Percentiles rank a stretch among this genome's conserved stretches.
Conservation (phyloP, 2,113 vertebrate genomes). For the Todiramphus saurophagus region DNA sequence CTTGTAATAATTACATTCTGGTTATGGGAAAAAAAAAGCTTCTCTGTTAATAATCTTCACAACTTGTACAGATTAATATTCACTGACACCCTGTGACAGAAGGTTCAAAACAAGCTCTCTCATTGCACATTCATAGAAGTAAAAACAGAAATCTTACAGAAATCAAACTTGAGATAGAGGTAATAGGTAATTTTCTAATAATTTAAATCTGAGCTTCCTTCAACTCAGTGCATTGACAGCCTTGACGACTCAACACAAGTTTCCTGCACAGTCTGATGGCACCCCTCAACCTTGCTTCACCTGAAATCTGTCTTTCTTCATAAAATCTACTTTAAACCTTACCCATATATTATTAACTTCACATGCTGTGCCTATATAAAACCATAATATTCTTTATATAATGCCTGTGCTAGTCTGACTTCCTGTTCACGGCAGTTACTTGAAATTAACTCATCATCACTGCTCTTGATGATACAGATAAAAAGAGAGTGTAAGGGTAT, state of each 20-base stretch:
- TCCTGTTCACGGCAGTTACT: not conserved
- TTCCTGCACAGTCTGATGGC: not conserved
- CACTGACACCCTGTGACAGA: not conserved
- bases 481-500: not conserved
- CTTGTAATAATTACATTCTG: not conserved
- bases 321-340: not conserved
- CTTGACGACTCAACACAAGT: not conserved
- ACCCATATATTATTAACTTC: not conserved
- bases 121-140: not conserved
- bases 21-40: not conserved
- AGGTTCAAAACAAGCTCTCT: not conserved
- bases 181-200: not conserved
- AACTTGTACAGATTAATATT: not conserved
- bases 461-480: fast-evolving
- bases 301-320: not conserved
- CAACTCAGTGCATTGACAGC: not conserved
- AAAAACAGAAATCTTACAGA: not conserved
- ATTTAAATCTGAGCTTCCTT: not conserved
- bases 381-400: not conserved
- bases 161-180: not conserved
- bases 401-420: not conserved
- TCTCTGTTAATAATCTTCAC: not conserved
- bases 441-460: not conserved
- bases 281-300: not conserved
- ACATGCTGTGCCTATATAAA: not conserved